Conservation (phyloP, 2,888 invertebrate species). For the Leptura quadrifasciata region DNA sequence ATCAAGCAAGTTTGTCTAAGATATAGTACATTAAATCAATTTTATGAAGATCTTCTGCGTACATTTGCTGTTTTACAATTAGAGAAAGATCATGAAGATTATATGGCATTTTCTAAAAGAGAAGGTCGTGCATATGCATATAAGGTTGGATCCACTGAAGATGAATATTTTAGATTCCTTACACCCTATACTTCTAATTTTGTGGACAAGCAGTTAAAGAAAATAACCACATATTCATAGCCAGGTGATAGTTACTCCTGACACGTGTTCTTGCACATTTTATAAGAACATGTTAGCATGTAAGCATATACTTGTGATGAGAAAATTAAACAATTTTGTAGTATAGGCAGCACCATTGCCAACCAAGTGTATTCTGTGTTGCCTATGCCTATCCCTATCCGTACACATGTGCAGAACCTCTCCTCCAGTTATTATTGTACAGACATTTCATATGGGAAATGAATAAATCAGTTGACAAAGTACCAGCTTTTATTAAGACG, state of each 20-base stretch:
- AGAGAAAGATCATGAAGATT: not conserved
- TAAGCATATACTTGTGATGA: not conserved
- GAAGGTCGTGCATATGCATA: not conserved
- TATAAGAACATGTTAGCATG: not conserved
- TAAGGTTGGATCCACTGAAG: not conserved
- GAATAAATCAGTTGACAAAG: no score
- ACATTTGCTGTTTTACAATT: not conserved
- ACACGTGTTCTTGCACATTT: not conserved
- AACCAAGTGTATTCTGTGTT: no score
- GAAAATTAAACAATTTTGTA: not conserved
- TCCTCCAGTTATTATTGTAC: no score
- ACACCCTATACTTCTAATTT: not conserved
- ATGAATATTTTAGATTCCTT: not conserved
- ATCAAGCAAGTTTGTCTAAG: not conserved
- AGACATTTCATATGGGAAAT: no score
- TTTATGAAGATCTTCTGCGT: not conserved
- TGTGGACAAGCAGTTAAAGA: not conserved
- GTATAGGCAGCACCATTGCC: no score
- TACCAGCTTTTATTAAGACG: no score
- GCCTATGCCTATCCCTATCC: no score
- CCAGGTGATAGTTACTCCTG: not conserved
- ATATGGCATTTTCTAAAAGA: not conserved
- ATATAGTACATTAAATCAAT: slow-evolving; percentile 1
- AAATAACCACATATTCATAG: not conserved
- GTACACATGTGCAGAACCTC: no score